A percentile compares a stretch with the other conserved stretches of the same genome.
Conservation (phyloP, 2,888 invertebrate genomes). For the Melinaea marsaeus region DNA sequence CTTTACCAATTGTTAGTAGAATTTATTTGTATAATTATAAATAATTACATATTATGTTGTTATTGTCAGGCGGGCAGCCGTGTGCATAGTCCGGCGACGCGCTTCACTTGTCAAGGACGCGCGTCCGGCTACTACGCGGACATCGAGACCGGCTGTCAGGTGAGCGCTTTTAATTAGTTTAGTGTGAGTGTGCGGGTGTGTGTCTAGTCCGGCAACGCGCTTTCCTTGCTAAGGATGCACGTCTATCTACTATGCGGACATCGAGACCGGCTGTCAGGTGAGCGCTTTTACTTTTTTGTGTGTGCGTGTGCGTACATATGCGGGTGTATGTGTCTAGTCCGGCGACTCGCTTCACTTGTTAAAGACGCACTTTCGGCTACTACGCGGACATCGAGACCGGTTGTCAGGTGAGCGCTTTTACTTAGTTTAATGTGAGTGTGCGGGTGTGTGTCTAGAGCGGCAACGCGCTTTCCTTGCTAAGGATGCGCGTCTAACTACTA, state of each 20-base stretch:
- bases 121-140: conserved; percentile 86
- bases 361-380: conserved; percentile 82
- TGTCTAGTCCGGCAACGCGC: conserved; percentile 62
- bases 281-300: neutral
- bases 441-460: neutral
- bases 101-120: conserved; percentile 82
- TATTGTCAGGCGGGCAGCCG: conserved; percentile 45
- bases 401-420: conserved; percentile 78
- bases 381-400: conserved; percentile 86
- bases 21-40: too few relatives aligned
- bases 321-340: conserved; percentile 42
- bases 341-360: conserved; percentile 80
- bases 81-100: conserved; percentile 60
- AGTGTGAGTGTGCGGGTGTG: conserved; percentile 7
- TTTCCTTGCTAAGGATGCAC: conserved; percentile 83
- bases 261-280: conserved; percentile 38
- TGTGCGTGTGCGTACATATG: neutral
- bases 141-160: conserved; percentile 85
- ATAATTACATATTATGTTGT: neutral
- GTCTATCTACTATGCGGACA: conserved; percentile 88
- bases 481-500: too few relatives aligned
- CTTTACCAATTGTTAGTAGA: too few relatives aligned
- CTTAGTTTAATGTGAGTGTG: neutral
- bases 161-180: conserved; percentile 42
- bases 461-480: too few relatives aligned